Evolutionary conservation across 1,140 invertebrate genomes (phyloP).

Genomic region (Heliothis virescens): DNA sequence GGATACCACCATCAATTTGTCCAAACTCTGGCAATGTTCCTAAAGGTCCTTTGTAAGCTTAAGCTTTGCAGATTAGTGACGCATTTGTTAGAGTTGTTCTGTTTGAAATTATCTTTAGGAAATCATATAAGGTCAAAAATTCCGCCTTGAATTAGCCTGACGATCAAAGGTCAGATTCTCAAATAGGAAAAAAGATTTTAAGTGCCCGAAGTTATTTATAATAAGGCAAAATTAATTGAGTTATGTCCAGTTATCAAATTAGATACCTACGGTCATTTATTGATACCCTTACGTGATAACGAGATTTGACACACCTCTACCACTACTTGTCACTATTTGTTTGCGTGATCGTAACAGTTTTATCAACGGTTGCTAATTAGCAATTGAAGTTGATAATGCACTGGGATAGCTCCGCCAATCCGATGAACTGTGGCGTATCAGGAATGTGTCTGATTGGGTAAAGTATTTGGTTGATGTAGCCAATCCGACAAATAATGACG

Average conservation of each 20-base stretch:
- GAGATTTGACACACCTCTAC: constrained; percentile 49
- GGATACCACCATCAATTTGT: no score
- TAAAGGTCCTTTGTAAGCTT: no score
- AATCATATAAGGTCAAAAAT: no score
- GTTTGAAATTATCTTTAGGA: no score
- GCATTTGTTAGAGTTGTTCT: no score
- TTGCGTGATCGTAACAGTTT: constrained; percentile 44
- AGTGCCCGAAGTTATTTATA: background rate
- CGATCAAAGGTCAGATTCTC: no score
- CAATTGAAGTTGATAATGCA: constrained; percentile 34
- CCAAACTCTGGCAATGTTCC: no score
- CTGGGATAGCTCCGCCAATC: constrained; percentile 9
- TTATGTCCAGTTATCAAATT: constrained; percentile 4
- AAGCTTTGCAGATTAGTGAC: no score
- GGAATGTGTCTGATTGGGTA: background rate
- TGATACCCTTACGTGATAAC: constrained; percentile 8
- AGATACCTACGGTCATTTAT: background rate
- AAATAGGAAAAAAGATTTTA: no score
- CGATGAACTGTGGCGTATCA: background rate
- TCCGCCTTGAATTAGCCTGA: no score
- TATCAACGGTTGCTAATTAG: constrained; percentile 49
- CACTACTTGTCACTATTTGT: constrained; percentile 23
- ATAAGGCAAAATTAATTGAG: constrained; percentile 7
- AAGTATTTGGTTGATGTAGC: background rate
- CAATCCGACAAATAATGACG: constrained; percentile 3